Evolutionary conservation across 2,888 invertebrate genomes (phyloP).

Genomic region (Nematopogon swammerdamellus): DNA sequence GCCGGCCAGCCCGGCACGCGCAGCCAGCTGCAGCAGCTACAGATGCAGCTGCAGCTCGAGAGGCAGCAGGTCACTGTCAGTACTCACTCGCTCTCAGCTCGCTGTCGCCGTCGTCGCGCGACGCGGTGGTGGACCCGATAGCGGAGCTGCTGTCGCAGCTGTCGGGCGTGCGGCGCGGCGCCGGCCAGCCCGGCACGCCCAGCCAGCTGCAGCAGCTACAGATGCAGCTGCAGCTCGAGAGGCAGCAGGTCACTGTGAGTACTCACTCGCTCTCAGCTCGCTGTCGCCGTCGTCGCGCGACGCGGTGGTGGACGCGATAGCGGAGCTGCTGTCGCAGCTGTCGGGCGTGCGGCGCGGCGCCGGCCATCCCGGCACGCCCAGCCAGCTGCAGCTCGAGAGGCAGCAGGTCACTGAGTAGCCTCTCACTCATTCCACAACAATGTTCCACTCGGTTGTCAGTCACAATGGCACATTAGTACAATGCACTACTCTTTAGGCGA

Average conservation of each 20-base stretch:
- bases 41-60: slow-evolving; percentile 81
- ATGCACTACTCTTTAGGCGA: no score
- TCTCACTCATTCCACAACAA: no score
- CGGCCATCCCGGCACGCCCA: slow-evolving; percentile 59
- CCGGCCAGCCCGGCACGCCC: slow-evolving; percentile 57
- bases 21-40: slow-evolving; percentile 67
- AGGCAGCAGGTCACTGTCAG: slow-evolving; percentile 77
- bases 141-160: no score
- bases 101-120: no score
- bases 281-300: slow-evolving; percentile 88
- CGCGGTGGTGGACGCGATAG: slow-evolving; percentile 94
- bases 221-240: slow-evolving; percentile 80
- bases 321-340: slow-evolving; percentile 92
- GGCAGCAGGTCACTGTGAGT: slow-evolving; percentile 65
- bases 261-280: slow-evolving; percentile 60
- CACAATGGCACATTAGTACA: no score
- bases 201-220: slow-evolving; percentile 88
- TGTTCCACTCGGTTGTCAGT: slow-evolving; percentile 6
- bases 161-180: slow-evolving; percentile 28
- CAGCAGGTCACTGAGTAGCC: slow-evolving; percentile 72
- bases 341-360: slow-evolving; percentile 84
- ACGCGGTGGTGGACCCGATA: no score
- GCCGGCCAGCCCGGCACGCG: slow-evolving; percentile 30
- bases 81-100: no score
- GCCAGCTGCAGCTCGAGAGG: slow-evolving; percentile 89